Evolutionary conservation across 2,888 invertebrate species (phyloP).

Genomic region (Clunio marinus): DNA sequence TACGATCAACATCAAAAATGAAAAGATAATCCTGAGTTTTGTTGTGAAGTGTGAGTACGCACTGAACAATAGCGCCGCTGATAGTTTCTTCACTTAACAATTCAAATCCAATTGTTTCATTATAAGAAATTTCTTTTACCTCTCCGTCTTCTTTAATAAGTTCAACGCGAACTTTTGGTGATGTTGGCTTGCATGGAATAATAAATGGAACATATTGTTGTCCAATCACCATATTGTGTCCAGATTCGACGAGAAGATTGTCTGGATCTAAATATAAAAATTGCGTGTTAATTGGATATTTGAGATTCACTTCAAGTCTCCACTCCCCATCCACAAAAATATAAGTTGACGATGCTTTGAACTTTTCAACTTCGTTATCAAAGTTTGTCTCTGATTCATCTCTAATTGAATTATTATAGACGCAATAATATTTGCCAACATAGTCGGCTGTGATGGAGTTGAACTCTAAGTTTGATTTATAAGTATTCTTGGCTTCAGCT

Average conservation of each 20-base stretch:
- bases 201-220: conserved; percentile 50
- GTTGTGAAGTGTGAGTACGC: not conserved
- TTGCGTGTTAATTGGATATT: conserved; percentile 30
- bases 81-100: not conserved
- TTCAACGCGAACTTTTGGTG: conserved; percentile 55
- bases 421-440: conserved; percentile 58
- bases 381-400: conserved; percentile 45
- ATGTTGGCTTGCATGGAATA: conserved; percentile 63
- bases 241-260: conserved; percentile 50
- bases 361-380: conserved; percentile 46
- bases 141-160: conserved; percentile 44
- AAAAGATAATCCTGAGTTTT: not conserved
- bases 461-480: conserved; percentile 52
- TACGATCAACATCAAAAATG: not conserved
- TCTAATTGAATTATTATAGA: conserved; percentile 47
- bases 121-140: conserved; percentile 6
- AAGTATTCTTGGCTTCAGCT: not conserved
- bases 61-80: not conserved
- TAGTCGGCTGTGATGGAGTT: conserved; percentile 51
- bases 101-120: conserved; percentile 7
- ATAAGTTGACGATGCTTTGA: conserved; percentile 53
- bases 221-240: conserved; percentile 47
- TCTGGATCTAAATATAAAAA: conserved; percentile 50
- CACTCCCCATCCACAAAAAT: conserved; percentile 55
- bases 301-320: conserved; percentile 12